Conservation (phyloP, 1,140 invertebrate genomes). For the Patella vulgata region DNA sequence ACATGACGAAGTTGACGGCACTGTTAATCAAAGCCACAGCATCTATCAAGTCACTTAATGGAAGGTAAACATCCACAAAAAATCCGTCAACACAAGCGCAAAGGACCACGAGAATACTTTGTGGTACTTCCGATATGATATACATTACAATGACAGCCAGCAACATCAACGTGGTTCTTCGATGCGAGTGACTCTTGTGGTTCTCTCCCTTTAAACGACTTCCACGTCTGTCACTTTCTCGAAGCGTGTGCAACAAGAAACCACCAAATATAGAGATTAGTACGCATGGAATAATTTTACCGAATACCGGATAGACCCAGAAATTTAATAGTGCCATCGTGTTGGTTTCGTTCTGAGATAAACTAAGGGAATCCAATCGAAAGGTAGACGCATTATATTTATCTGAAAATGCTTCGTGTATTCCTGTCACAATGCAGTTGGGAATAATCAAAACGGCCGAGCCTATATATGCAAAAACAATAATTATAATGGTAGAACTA, state of each 20-base stretch:
- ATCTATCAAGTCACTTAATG: conserved; percentile 89
- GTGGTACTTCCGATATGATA: conserved; percentile 85
- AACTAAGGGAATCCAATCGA: conserved; percentile 27
- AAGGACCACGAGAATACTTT: conserved; percentile 65
- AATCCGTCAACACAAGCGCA: conserved; percentile 48
- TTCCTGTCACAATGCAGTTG: conserved; percentile 71
- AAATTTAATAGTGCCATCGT: conserved; percentile 43
- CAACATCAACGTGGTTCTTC: conserved; percentile 47
- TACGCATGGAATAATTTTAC: conserved; percentile 68
- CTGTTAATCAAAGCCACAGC: conserved; percentile 90
- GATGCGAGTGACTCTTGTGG: conserved; percentile 72
- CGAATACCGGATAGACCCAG: conserved; percentile 56
- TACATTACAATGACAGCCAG: conserved; percentile 74
- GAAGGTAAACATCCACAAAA: conserved; percentile 64
- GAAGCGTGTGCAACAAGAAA: conserved; percentile 66
- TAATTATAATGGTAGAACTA: conserved; percentile 76
- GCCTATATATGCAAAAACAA: conserved; percentile 77
- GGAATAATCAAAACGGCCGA: conserved; percentile 81
- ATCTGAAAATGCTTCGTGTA: conserved; percentile 16
- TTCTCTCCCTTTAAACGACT: conserved; percentile 48
- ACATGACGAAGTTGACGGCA: conserved; percentile 91
- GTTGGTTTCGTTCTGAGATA: conserved; percentile 31
- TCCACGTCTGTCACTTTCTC: conserved; percentile 61
- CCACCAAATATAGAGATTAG: conserved; percentile 68
- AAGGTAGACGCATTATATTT: conserved; percentile 21